These are phyloP conservation scores for Presbytis comata DNA, from an alignment of 2,797 vertebrate genomes.

Conservation along the genomic window DNA sequence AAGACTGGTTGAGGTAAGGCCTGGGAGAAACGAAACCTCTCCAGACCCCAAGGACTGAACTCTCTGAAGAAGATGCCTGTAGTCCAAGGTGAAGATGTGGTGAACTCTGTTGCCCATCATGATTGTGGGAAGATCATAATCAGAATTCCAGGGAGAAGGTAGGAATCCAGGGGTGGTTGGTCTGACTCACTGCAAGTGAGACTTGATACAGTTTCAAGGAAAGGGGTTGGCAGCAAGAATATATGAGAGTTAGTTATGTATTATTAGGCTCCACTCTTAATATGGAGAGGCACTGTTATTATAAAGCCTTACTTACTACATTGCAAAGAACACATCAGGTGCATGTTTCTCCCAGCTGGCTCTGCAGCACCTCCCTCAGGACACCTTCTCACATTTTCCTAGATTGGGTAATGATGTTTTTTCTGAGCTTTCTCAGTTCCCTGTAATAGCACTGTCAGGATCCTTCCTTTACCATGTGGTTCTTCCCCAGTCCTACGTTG, in stretches of 20 bases:
- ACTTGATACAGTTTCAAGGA: neutral
- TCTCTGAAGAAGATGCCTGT: neutral
- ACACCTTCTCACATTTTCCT: neutral
- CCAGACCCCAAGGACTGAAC: neutral
- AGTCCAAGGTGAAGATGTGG: neutral
- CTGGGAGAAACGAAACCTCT: neutral
- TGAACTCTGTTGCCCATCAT: neutral
- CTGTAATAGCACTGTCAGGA: neutral
- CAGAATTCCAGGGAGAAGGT: neutral
- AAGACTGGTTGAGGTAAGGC: neutral
- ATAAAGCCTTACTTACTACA: neutral
- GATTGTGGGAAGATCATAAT: neutral
- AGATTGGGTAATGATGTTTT: neutral
- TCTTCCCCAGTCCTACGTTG: neutral
- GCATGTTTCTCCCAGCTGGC: neutral
- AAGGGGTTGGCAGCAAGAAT: neutral
- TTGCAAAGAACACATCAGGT: neutral
- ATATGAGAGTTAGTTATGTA: neutral
- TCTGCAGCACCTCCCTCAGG: neutral
- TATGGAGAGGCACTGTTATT: neutral
- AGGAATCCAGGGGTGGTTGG: neutral
- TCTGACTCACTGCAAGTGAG: neutral
- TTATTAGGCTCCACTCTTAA: neutral
- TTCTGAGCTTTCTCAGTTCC: neutral
- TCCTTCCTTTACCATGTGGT: neutral